Percentiles rank a stretch among this genome's conserved stretches.
phyloP scores from a whole-genome alignment of 2,888 invertebrate species.

The Adelphocoris suturalis region DNA sequence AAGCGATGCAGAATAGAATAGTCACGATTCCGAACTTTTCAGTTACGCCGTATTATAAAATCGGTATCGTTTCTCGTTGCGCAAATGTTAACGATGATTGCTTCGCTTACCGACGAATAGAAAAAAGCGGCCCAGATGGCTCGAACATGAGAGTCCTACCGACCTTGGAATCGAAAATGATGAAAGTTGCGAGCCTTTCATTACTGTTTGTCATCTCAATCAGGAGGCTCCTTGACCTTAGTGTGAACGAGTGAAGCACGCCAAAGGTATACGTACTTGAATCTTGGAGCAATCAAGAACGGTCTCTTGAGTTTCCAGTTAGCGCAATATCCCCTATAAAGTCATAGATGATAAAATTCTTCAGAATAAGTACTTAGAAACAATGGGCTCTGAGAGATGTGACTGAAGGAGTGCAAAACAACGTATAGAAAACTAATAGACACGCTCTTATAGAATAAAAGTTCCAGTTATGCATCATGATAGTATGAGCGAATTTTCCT shows the following conservation, averaged over 20 bases:
- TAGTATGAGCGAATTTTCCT: too few relatives aligned
- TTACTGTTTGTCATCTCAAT: constrained; percentile 10
- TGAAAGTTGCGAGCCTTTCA: background rate
- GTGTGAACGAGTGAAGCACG: background rate
- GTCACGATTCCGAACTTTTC: constrained; percentile 6
- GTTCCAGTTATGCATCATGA: too few relatives aligned
- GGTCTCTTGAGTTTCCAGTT: too few relatives aligned
- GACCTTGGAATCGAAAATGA: background rate
- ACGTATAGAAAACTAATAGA: too few relatives aligned
- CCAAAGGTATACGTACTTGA: background rate
- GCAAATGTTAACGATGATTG: constrained; percentile 11
- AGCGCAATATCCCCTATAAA: too few relatives aligned
- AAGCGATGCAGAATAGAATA: background rate
- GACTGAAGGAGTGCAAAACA: too few relatives aligned
- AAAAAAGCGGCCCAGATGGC: background rate
- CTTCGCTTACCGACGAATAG: constrained; percentile 14
- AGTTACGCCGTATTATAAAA: constrained; percentile 16
- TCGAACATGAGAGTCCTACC: background rate
- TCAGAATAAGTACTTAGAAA: too few relatives aligned
- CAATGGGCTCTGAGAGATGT: too few relatives aligned
- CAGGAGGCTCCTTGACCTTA: background rate
- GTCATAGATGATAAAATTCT: too few relatives aligned
- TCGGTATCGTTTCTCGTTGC: constrained; percentile 15
- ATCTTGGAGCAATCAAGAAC: background rate
- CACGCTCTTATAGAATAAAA: too few relatives aligned